Evolutionary conservation across 2,797 vertebrate genomes (phyloP), one percentile per base, ranked within the genome.

Genomic region (Channa striata): DNA sequence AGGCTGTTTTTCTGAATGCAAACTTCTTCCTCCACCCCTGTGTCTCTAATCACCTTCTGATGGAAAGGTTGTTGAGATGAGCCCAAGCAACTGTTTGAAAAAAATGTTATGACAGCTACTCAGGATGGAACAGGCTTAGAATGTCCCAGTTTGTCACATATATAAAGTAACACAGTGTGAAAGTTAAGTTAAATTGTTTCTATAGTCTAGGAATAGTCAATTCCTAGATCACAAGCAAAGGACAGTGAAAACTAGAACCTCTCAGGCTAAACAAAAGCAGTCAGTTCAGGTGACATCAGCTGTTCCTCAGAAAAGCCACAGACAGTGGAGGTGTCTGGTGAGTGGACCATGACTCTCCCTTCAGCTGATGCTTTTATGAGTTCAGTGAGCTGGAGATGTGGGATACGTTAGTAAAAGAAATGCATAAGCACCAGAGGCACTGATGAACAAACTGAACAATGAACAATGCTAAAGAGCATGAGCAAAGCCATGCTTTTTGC

Each of bases 241-340:
- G 43, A n/a, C 14, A 42, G 9, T 5, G 6, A n/a, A n/a, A n/a
- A n/a, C n/a, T n/a, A n/a, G n/a, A n/a, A n/a, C n/a, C n/a, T n/a
- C n/a, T n/a, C n/a, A n/a, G n/a, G n/a, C n/a, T n/a, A n/a, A 66
- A 19, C 44, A 8, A n/a, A 8, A 44, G 47, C 46, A 68, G 53
- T n/a, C 59, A 21, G 9, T 42, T 39, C 1, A 43, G 47, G 7
- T 81, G 57, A 78, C 53, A 17, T 87, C 71, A 78, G 61, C 61
- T 49, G 48, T 90, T 75, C 88, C 88, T 90, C 68, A 74, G 69
- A 81, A 76, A 85, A 92, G 88, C 91, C 53, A 77, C 47, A 80
- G 68, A 71, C 68, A 43, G 64, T 10, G 11, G 9, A 53, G 59
- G n/a, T n/a, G 10, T 34, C 65, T 77, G 72, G 70, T 77, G 68